These are phyloP conservation scores for Scaptomyza graminum DNA, from an alignment of 1,140 invertebrate species.

Conservation along the genomic window DNA sequence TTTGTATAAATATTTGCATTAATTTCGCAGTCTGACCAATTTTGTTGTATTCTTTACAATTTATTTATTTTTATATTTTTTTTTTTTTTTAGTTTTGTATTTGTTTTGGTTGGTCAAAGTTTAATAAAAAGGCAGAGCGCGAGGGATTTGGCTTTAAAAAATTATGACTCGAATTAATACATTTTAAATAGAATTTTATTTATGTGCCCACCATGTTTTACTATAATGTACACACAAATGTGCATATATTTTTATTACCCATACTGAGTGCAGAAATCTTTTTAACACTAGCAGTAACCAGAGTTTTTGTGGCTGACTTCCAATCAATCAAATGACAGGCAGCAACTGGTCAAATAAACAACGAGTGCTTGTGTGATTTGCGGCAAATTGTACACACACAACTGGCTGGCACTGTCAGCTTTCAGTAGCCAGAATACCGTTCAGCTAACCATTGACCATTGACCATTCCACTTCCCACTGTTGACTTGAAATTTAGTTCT, in stretches of 20 bases:
- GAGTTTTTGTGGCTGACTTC: constrained; percentile 45
- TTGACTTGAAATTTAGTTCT: constrained; percentile 6
- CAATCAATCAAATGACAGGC: constrained; percentile 60
- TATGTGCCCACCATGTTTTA: constrained; percentile 18
- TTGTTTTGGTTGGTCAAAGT: constrained; percentile 14
- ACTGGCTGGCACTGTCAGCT: neutral
- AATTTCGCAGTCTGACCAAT: constrained; percentile 54
- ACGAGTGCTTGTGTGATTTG: neutral
- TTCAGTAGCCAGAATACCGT: neutral
- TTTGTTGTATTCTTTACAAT: neutral
- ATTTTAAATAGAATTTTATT: constrained; percentile 55
- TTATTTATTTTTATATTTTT: neutral
- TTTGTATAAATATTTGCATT: constrained; percentile 78
- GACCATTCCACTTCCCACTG: neutral
- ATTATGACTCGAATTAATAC: constrained; percentile 69
- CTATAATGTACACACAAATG: neutral
- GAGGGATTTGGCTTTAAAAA: constrained; percentile 62
- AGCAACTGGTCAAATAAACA: neutral
- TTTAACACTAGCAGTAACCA: constrained; percentile 19
- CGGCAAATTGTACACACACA: neutral
- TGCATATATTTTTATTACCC: neutral
- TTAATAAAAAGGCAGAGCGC: constrained; percentile 24
- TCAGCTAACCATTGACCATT: neutral
- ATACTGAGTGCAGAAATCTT: neutral
- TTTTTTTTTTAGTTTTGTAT: constrained; percentile 27